Percentiles rank a stretch among this genome's conserved stretches.
Conservation (phyloP, 2,797 vertebrate species). For the Lagorchestes hirsutus region DNA sequence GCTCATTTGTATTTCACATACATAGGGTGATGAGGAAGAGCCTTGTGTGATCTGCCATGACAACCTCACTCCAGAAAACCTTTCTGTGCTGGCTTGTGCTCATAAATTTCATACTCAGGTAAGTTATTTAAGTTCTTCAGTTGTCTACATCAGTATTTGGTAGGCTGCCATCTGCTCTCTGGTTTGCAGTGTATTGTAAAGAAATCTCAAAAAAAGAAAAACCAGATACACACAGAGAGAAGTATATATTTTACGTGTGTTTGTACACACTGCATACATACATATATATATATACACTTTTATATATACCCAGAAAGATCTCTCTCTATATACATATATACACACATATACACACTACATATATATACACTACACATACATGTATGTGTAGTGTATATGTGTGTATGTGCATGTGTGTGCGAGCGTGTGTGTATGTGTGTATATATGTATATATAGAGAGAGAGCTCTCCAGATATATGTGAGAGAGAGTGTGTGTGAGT, state of each 20-base stretch:
- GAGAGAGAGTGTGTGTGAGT: too few species aligned
- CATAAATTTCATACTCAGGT: slow-evolving; percentile 82
- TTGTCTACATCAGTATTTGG: slow-evolving; percentile 52
- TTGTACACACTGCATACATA: background rate
- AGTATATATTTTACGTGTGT: background rate
- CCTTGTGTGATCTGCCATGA: slow-evolving; percentile 82
- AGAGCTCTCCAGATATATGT: too few species aligned
- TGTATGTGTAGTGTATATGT: too few species aligned
- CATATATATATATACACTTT: background rate
- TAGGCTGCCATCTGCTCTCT: background rate
- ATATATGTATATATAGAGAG: too few species aligned
- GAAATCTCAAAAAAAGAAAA: background rate
- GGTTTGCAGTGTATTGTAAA: background rate
- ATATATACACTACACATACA: too few species aligned
- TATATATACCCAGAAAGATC: too few species aligned
- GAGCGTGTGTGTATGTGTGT: too few species aligned
- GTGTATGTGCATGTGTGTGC: too few species aligned
- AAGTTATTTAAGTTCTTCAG: slow-evolving; percentile 39
- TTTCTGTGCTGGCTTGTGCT: slow-evolving; percentile 79
- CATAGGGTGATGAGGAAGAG: slow-evolving; percentile 74
- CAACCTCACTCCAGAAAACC: slow-evolving; percentile 76
- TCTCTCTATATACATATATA: too few species aligned
- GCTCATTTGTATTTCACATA: slow-evolving; percentile 6
- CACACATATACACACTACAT: too few species aligned
- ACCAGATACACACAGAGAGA: background rate